Base-by-base conservation (phyloP, 1,140 invertebrate genomes). In the Brachionus sp. region DNA sequence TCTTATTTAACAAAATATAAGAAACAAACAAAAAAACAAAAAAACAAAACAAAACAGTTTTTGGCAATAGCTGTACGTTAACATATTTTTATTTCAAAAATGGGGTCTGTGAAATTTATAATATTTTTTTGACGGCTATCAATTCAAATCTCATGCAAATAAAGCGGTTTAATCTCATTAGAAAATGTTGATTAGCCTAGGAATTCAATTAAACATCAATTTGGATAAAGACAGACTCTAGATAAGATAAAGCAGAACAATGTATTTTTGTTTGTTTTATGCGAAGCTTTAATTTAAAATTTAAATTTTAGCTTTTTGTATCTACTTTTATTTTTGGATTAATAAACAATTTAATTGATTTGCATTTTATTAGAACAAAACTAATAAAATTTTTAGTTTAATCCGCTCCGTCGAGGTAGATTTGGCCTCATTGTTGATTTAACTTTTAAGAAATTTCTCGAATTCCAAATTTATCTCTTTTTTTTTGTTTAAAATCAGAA, bases 261-360 rank as follows among this genome's bases (percentile, higher is more conserved):
- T 66, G 10, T 66, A 33, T 29, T 16, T 33, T 66, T 33, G 33
- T 70, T 70, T 39, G 13, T 70, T 70, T 37, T 37, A 70, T 57
- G 50, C 50, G 50, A 70, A 42, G 33, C 66, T 70, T 70, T 37
- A 37, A 70, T 37, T 70, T 70, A 66, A 66, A 66, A 66, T 66
- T 66, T 66, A 66, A 66, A 66, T 33, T 66, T 66, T 66, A 33
- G 33, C 25, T 66, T 66, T 66, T 66, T 66, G 25, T 66, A 66
- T 33, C 25, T 33, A 37, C 64, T 66, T 66, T 66, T 66, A 33
- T 66, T 70, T 37, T 39, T 70, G 33, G 66, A 44, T 70, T 70
- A 70, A 70, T 70, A 70, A 70, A 70, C 66, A 70, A 70, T 70
- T 70, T 70, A 70, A 70, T 70, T 39, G 66, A 70, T 70, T 70